Percentiles rank a stretch among this genome's conserved stretches.
Conservation (phyloP, 2,888 invertebrate species). For the Acleris literana region DNA sequence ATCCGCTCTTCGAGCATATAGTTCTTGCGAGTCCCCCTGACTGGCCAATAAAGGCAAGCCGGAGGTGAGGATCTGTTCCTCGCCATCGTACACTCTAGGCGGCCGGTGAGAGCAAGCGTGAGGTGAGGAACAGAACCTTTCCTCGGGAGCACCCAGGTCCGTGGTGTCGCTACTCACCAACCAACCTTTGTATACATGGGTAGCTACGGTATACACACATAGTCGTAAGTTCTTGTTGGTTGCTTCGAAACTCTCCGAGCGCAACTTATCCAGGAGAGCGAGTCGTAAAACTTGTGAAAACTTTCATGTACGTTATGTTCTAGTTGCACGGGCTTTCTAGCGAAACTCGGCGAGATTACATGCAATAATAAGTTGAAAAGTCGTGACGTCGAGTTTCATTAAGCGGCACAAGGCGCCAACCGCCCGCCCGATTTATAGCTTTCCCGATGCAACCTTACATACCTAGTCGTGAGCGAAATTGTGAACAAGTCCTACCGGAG, state of each 20-base stretch:
- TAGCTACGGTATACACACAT: background rate
- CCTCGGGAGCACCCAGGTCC: too few species aligned
- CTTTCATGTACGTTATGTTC: constrained; percentile 23
- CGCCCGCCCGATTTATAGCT: constrained; percentile 61
- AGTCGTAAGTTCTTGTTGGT: constrained; percentile 7
- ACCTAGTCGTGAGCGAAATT: constrained; percentile 58
- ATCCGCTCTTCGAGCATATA: too few species aligned
- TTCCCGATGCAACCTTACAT: constrained; percentile 55
- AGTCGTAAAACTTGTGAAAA: constrained; percentile 26
- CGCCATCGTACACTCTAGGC: too few species aligned
- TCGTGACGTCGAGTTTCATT: constrained; percentile 69
- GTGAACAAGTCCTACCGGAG: constrained; percentile 61
- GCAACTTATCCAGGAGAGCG: constrained; percentile 6
- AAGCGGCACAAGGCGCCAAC: constrained; percentile 52
- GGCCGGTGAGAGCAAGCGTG: too few species aligned
- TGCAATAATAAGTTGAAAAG: constrained; percentile 52
- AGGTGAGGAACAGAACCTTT: too few species aligned
- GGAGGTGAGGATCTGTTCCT: too few species aligned
- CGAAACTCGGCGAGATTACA: constrained; percentile 30
- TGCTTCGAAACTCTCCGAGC: constrained; percentile 18
- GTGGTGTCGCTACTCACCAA: too few species aligned
- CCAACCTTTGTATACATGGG: background rate
- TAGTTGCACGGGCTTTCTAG: constrained; percentile 32
- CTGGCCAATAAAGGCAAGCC: too few species aligned
- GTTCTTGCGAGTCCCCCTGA: too few species aligned